phyloP scores from a whole-genome alignment of 2,797 vertebrate species.

The Chloroceryle amazona region DNA sequence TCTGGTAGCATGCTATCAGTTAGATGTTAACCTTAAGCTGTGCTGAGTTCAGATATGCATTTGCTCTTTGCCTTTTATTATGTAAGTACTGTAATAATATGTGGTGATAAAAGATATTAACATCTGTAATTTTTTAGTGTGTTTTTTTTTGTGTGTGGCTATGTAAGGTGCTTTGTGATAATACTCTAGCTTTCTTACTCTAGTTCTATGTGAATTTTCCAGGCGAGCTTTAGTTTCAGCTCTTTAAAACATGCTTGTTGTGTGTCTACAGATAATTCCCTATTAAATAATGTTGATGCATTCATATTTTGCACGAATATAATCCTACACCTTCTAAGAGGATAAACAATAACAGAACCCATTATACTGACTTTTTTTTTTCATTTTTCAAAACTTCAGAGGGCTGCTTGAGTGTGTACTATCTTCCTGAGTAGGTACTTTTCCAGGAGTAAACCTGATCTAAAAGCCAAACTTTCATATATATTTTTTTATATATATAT shows the following conservation, averaged over 20 bases:
- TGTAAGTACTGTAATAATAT: neutral
- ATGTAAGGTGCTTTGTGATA: neutral
- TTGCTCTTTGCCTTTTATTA: conserved; percentile 28
- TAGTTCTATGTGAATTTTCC: neutral
- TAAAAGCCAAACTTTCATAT: neutral
- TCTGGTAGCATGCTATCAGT: neutral
- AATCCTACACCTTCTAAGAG: neutral
- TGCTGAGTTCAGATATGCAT: neutral
- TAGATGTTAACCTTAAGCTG: neutral
- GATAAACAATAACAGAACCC: neutral
- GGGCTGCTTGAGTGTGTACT: neutral
- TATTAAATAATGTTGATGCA: neutral
- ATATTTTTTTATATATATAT: too few species aligned
- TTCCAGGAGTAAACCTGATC: neutral
- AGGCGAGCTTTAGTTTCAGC: neutral
- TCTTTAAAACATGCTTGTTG: neutral
- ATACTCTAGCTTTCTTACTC: neutral
- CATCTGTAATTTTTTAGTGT: neutral
- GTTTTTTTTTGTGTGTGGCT: neutral
- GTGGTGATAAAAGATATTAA: neutral
- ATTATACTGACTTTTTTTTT: neutral
- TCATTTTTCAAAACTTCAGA: neutral
- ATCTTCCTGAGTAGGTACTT: neutral
- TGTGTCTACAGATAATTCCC: neutral
- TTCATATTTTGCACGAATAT: neutral